Evolutionary conservation across 2,888 invertebrate species (phyloP).

Genomic region (Agrypnus murinus): DNA sequence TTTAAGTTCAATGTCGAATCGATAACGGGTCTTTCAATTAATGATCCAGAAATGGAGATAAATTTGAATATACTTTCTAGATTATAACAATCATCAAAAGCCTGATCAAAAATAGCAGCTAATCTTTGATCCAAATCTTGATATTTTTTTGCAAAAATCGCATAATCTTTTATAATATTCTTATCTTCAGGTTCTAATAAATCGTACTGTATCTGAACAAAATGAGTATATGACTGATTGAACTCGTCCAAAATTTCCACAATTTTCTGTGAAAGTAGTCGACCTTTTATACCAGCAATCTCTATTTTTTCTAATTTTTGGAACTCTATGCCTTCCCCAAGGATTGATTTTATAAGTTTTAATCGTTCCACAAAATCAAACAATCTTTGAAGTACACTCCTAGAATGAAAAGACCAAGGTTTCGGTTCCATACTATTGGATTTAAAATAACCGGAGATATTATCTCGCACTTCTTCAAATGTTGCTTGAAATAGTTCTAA

Average conservation of each 20-base stretch:
- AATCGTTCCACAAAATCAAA: conserved; percentile 79
- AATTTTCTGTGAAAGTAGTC: conserved; percentile 65
- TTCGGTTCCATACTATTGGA: conserved; percentile 75
- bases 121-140: conserved; percentile 85
- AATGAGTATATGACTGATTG: conserved; percentile 67
- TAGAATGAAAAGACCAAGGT: conserved; percentile 84
- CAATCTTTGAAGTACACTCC: conserved; percentile 81
- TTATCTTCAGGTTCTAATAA: conserved; percentile 82
- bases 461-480: conserved; percentile 72
- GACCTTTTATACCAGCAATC: conserved; percentile 69
- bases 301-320: conserved; percentile 86
- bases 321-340: conserved; percentile 87
- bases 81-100: conserved; percentile 86
- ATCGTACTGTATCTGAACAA: conserved; percentile 80
- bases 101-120: conserved; percentile 86
- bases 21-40: conserved; percentile 85
- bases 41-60: conserved; percentile 73
- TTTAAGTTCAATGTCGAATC: conserved; percentile 81
- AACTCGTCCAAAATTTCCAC: conserved; percentile 67
- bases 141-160: conserved; percentile 76
- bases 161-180: conserved; percentile 79
- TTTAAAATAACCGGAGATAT: conserved; percentile 69
- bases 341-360: conserved; percentile 79
- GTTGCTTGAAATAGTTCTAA: conserved; percentile 64
- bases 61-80: conserved; percentile 79